Percentiles rank a stretch among this genome's conserved stretches.
phyloP scores from a whole-genome alignment of 2,113 vertebrate genomes.

The Cyanoderma ruficeps region DNA sequence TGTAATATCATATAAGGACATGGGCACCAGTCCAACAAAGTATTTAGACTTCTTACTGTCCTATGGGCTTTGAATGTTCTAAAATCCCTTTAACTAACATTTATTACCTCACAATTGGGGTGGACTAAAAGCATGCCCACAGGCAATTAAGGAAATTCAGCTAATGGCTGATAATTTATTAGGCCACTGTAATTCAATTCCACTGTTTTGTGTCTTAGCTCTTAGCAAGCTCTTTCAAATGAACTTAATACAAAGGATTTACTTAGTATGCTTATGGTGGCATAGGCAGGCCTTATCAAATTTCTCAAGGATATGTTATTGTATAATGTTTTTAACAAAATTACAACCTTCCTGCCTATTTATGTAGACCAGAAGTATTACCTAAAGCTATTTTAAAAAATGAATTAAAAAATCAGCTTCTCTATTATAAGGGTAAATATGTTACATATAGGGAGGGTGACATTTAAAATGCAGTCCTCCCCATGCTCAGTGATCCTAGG shows the following conservation, averaged over 20 bases:
- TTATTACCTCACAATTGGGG: constrained; percentile 41
- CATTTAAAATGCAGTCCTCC: neutral
- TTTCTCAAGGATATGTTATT: constrained; percentile 27
- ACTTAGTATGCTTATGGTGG: neutral
- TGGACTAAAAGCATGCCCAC: constrained; percentile 57
- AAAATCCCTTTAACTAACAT: neutral
- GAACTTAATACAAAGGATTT: constrained; percentile 32
- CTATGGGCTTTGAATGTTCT: neutral
- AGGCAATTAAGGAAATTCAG: constrained; percentile 62
- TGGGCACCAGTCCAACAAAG: neutral
- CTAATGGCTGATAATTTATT: constrained; percentile 61
- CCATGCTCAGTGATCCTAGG: neutral
- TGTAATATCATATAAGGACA: neutral
- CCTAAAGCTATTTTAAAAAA: neutral
- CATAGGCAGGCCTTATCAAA: constrained; percentile 13
- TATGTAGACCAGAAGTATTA: neutral
- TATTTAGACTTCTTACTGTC: neutral
- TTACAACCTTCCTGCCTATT: constrained; percentile 9
- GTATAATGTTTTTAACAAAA: constrained; percentile 14
- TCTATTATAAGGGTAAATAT: neutral
- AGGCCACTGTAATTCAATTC: constrained; percentile 49
- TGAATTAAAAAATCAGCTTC: neutral
- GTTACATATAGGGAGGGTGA: neutral
- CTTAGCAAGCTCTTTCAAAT: constrained; percentile 37
- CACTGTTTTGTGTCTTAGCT: neutral